Evolutionary conservation across 2,888 invertebrate species (phyloP), one percentile per base, ranked within the genome.

Genomic region (Hyalella azteca): DNA sequence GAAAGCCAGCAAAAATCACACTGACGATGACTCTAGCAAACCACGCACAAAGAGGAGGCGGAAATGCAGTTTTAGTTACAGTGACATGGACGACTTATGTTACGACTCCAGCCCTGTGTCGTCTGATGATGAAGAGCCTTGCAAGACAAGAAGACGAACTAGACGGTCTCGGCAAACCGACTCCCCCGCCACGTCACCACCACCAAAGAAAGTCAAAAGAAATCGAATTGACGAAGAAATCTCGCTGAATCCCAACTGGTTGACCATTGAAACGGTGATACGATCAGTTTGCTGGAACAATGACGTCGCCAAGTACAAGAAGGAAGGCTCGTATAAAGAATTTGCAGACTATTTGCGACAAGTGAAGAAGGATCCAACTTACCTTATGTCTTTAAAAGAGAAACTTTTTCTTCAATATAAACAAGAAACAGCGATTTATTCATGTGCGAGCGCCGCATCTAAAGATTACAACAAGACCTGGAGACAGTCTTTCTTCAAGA

Each of bases 191-290:
- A 15, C 26, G 1, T 73, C 40, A n/a, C 3, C 19, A 22, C 15
- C 45, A 13, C 41, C 19, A 19, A 75, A 75, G 45, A 75, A 75
- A 19, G 39, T 15, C 7, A 77, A 59, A 4, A 77, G 29, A 22
- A 49, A 41, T 73, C 26, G 50, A 29, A 75, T 78, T 11, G 79
- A 82, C 32, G 73, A 81, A 15, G 83, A 82, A 59, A 79, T 79
- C 5, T 22, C 26, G 15, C 26, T 59, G 19, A 81, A 82, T 75
- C 48, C 81, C 0, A 40, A 79, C 4, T 82, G 80, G 59, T 80
- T 80, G 4, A 85, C 85, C 7, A 86, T 86, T 80, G 85, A 86
- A 40, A 80, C 77, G 9, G 84, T 86, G 1, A 86, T 85, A 40
- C 50, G 78, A 36, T 78, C 84, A 19, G 81, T 81, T 40, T 85